phyloP scores from a whole-genome alignment of 2,113 vertebrate species.

The Microtus richardsoni region DNA sequence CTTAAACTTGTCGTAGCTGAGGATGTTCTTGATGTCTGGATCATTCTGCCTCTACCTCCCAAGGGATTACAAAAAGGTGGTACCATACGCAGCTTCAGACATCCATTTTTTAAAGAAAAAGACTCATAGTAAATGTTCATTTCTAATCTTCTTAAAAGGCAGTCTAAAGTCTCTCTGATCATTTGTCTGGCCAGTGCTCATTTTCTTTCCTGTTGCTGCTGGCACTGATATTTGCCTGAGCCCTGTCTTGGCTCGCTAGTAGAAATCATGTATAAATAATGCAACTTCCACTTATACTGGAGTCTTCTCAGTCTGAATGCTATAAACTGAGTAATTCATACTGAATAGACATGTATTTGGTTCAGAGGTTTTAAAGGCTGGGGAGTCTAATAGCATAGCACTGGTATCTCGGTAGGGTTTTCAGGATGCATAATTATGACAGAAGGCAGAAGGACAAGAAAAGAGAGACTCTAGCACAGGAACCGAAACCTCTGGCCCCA shows the following conservation, averaged over 20 bases:
- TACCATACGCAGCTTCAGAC: neutral
- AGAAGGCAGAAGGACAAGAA: neutral
- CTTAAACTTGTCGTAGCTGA: neutral
- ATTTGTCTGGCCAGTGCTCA: neutral
- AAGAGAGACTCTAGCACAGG: neutral
- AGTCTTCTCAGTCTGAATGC: neutral
- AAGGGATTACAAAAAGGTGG: neutral
- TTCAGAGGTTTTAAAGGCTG: neutral
- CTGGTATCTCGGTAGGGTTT: neutral
- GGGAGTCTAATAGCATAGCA: neutral
- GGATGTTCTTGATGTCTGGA: neutral
- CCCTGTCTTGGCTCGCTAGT: neutral
- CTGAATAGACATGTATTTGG: neutral
- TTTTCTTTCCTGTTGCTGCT: neutral
- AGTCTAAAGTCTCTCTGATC: neutral
- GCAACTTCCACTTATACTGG: neutral
- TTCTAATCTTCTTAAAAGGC: slow-evolving; percentile 8
- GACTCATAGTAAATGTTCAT: neutral
- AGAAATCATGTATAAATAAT: neutral
- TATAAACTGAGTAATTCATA: neutral
- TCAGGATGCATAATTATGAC: neutral
- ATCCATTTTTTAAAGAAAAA: neutral
- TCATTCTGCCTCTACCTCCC: neutral
- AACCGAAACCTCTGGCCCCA: neutral
- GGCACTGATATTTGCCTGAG: neutral